Evolutionary conservation across 2,113 vertebrate species (phyloP).

Genomic region (Seriola aureovittata): DNA sequence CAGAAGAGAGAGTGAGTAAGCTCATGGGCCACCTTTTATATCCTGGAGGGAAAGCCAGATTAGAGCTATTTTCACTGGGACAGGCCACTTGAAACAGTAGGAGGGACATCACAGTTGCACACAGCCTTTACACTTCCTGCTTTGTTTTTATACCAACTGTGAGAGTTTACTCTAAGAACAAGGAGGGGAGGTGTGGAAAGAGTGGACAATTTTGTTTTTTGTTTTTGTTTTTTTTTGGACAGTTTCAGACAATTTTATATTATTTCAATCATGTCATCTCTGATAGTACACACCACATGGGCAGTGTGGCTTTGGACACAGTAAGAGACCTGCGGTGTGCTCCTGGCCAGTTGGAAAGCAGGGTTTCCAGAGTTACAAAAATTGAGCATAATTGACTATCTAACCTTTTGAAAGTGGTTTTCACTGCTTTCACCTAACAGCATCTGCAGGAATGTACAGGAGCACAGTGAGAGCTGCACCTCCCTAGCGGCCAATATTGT

Average conservation of each 20-base stretch:
- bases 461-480: neutral
- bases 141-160: neutral
- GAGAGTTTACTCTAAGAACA: neutral
- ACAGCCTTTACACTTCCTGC: neutral
- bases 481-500: slow-evolving; percentile 13
- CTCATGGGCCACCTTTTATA: neutral
- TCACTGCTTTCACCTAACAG: neutral
- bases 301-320: neutral
- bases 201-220: neutral
- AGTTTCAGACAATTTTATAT: neutral
- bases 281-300: neutral
- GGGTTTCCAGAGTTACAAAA: neutral
- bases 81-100: neutral
- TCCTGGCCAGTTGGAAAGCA: neutral
- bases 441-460: neutral
- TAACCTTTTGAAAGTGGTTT: slow-evolving; percentile 11
- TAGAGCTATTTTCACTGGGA: neutral
- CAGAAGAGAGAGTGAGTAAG: neutral
- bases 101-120: neutral
- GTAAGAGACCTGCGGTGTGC: neutral
- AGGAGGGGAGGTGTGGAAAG: neutral
- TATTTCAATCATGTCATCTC: neutral
- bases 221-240: neutral
- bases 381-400: neutral
- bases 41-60: neutral